Conservation (phyloP, 2,797 vertebrate genomes). For the Intellagama lesueurii region DNA sequence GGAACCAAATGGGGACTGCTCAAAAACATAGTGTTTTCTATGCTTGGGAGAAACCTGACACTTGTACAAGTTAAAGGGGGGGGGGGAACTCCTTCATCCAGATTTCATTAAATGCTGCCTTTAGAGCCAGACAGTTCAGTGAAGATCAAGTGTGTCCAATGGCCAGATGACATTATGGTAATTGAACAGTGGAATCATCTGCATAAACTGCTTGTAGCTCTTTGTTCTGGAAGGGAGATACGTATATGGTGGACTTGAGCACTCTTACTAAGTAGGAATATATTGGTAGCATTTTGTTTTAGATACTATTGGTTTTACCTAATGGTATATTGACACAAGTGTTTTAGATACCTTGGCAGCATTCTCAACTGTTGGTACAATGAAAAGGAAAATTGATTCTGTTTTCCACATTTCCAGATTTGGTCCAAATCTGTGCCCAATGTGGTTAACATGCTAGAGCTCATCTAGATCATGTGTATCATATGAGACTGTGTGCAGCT, state of each 20-base stretch:
- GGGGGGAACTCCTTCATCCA: too few species aligned
- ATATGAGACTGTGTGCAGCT: background rate
- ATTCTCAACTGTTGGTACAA: background rate
- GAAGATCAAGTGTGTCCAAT: background rate
- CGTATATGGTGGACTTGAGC: too few species aligned
- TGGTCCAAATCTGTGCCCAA: background rate
- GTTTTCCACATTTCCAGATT: background rate
- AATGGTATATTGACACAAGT: background rate
- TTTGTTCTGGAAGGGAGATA: background rate
- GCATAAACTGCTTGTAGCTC: background rate
- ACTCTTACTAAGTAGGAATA: too few species aligned
- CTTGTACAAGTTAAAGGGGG: background rate
- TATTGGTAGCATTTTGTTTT: too few species aligned
- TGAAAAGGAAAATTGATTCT: background rate
- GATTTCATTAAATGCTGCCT: too few species aligned
- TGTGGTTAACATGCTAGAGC: background rate
- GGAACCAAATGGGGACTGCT: background rate
- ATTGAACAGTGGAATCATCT: background rate
- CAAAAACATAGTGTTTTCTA: background rate
- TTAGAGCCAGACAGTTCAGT: background rate
- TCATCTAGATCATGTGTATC: too few species aligned
- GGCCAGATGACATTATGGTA: background rate
- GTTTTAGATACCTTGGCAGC: background rate
- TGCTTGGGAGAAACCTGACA: background rate
- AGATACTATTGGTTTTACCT: background rate